Conservation (phyloP, 2,797 vertebrate species). For the Scleropages formosus region DNA sequence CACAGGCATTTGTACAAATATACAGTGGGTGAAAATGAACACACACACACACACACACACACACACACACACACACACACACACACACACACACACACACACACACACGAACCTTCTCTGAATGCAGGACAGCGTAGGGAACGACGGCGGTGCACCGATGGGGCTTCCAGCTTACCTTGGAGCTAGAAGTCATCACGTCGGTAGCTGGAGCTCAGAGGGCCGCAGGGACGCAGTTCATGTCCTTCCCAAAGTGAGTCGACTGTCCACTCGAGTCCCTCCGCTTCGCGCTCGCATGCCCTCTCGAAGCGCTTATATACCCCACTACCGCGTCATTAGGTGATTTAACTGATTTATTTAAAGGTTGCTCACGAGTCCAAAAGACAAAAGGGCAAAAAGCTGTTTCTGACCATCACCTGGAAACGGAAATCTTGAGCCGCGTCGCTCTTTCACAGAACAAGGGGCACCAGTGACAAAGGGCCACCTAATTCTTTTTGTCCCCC, state of each 20-base stretch:
- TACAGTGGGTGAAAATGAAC: not conserved
- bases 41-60: too few species aligned
- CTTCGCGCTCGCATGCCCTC: not conserved
- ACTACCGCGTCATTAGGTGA: not conserved
- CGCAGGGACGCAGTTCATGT: conserved; percentile 30
- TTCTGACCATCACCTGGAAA: conserved; percentile 8
- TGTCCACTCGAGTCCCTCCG: not conserved
- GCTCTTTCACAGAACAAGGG: conserved; percentile 26
- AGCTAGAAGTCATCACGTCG: conserved; percentile 37
- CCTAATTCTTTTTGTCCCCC: conserved; percentile 17
- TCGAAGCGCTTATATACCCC: conserved; percentile 22
- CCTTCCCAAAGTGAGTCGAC: not conserved
- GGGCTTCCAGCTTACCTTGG: conserved; percentile 52
- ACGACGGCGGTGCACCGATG: too few species aligned
- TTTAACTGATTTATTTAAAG: not conserved
- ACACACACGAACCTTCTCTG: too few species aligned
- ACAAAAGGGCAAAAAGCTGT: not conserved
- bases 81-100: too few species aligned
- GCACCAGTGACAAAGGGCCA: conserved; percentile 8
- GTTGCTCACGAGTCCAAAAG: not conserved
- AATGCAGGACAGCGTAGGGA: too few species aligned
- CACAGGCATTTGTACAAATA: not conserved
- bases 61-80: too few species aligned
- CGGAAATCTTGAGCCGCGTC: conserved; percentile 13
- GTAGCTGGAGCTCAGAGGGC: conserved; percentile 44